phyloP scores from a whole-genome alignment of 2,113 vertebrate genomes.

The Neogobius melanostomus region DNA sequence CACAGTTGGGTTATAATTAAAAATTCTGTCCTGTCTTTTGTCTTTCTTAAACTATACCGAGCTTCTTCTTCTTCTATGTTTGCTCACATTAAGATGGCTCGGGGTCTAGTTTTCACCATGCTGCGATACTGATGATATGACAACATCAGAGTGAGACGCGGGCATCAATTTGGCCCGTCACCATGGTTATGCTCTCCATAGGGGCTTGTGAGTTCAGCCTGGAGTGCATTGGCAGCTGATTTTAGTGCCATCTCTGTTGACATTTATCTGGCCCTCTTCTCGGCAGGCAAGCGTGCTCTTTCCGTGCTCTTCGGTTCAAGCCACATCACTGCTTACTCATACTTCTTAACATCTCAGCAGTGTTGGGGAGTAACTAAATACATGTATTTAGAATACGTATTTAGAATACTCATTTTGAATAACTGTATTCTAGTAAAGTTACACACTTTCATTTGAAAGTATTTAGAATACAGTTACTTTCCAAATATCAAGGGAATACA shows the following conservation, averaged over 20 bases:
- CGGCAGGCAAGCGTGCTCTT: constrained; percentile 17
- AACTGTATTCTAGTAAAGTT: neutral
- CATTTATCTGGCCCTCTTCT: constrained; percentile 50
- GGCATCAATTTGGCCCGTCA: constrained; percentile 45
- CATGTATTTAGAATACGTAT: too few relatives aligned
- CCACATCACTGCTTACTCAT: neutral
- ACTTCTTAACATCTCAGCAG: neutral
- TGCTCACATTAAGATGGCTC: neutral
- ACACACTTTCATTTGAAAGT: neutral
- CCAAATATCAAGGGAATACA: too few relatives aligned
- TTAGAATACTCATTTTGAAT: too few relatives aligned
- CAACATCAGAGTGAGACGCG: constrained; percentile 13
- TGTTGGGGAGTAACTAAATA: too few relatives aligned
- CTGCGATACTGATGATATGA: constrained; percentile 22
- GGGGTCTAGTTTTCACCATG: constrained; percentile 12
- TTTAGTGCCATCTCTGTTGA: constrained; percentile 33
- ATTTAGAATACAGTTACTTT: neutral
- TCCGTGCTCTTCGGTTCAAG: constrained; percentile 22
- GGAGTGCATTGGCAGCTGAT: constrained; percentile 40
- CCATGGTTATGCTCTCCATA: constrained; percentile 53
- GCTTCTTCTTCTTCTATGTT: neutral
- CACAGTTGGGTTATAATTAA: too few relatives aligned
- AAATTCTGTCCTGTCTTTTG: too few relatives aligned
- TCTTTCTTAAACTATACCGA: too few relatives aligned
- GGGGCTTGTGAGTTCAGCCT: constrained; percentile 20